Evolutionary conservation across 2,113 vertebrate species (phyloP).

Genomic region (Machaerirhynchus nigripectus): DNA sequence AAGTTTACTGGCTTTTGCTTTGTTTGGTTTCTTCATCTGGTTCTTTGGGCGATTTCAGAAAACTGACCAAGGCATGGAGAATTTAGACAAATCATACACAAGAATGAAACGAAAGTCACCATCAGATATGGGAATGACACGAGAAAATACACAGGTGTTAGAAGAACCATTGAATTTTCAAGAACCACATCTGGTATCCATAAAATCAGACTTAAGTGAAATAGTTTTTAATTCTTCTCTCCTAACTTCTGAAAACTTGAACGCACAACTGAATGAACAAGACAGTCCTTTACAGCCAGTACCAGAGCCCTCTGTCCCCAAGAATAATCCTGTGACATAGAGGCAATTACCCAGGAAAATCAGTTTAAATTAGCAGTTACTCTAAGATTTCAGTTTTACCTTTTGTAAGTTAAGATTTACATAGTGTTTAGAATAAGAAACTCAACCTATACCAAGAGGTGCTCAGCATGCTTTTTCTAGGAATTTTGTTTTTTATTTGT

Average conservation of each 20-base stretch:
- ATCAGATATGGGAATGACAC: constrained; percentile 86
- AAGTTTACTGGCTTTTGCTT: constrained; percentile 88
- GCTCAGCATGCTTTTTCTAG: constrained; percentile 85
- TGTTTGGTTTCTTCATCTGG: constrained; percentile 96
- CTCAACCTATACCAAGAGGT: constrained; percentile 75
- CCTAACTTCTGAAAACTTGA: constrained; percentile 76
- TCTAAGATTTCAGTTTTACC: constrained; percentile 62
- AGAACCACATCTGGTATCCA: constrained; percentile 81
- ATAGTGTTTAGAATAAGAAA: constrained; percentile 71
- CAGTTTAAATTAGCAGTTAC: constrained; percentile 49
- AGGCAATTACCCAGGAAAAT: constrained; percentile 13
- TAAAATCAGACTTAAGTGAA: constrained; percentile 82
- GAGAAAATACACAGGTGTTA: constrained; percentile 83
- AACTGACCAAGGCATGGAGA: constrained; percentile 89
- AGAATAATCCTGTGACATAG: constrained; percentile 65
- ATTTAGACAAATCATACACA: constrained; percentile 89
- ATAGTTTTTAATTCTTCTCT: constrained; percentile 79
- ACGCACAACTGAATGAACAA: constrained; percentile 69
- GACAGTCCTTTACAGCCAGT: constrained; percentile 56
- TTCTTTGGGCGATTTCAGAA: constrained; percentile 94
- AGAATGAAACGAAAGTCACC: constrained; percentile 94
- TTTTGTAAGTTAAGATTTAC: constrained; percentile 75
- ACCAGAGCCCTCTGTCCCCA: constrained; percentile 53
- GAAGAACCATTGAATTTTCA: constrained; percentile 78
- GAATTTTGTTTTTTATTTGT: constrained; percentile 75